Base-by-base conservation (phyloP, 30 jellyfish, hydroid and myxozoan genomes). In the Phacellophora camtschatica region DNA sequence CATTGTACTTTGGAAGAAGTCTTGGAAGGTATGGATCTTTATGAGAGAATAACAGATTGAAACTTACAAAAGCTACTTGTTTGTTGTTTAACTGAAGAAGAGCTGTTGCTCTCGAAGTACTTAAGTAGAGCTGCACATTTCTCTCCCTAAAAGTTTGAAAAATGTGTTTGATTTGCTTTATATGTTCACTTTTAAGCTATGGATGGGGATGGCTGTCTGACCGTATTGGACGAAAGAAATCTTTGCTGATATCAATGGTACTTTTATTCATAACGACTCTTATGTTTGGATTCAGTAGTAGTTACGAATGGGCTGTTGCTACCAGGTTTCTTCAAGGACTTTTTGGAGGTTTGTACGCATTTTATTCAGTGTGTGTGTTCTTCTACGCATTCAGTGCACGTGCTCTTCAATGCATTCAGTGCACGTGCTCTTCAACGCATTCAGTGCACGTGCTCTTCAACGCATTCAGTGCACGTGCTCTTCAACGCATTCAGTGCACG, bases 151-250 rank as follows among this genome's bases (percentile, higher is more conserved):
- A 41, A 9, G 16, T 41, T 41, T 16, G 9, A 8, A 9, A 41
- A 16, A 8, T 41, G 16, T 8, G 16, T 50, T 50, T 50, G 66
- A 5, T 50, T 50, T 50, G 9, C 4, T 5, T 5, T 16, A 57
- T 19, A 6, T 4, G 16, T 67, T 57, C 0, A n/a, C 15, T 37
- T 51, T 65, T 36, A 16, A 80, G 91, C 50, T 80, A 80, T 63
- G n/a, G 51, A 25, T 80, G 91, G 91, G 91, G 91, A 0, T 80
- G 91, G 91, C 78, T 80, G 16, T 80, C 77, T 70, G 91, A 80
- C 36, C 58, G 54, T 2, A 65, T 66, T 49, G 91, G 84, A 22
- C 59, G 79, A 25, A 80, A 62, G 18, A 15, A 37, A 51, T 33
- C 83, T 16, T n/a, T 80, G 31, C 12, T 48, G 18, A 46, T 80